Conservation (phyloP, 2,797 vertebrate species). For the Psittacula echo region DNA sequence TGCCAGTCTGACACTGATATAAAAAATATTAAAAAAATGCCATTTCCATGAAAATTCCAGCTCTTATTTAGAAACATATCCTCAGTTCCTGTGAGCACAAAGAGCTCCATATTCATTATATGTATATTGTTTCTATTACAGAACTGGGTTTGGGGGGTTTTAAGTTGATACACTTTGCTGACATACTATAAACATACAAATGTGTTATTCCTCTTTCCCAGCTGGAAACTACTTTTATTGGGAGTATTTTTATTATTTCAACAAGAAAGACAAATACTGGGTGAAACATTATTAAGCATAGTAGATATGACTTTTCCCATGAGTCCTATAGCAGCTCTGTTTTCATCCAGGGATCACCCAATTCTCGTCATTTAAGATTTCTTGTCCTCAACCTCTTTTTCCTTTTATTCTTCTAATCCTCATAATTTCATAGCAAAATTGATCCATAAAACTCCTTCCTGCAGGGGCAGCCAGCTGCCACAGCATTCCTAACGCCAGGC, state of each 20-base stretch:
- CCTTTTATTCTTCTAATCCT: background rate
- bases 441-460: background rate
- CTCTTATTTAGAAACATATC: background rate
- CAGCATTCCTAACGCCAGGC: background rate
- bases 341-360: background rate
- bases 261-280: background rate
- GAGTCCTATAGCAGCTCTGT: background rate
- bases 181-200: fast-evolving
- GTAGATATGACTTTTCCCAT: background rate
- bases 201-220: background rate
- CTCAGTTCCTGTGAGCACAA: background rate
- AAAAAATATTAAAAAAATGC: constrained; percentile 43
- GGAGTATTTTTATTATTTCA: background rate
- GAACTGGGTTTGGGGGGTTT: background rate
- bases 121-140: background rate
- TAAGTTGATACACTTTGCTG: background rate
- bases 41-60: constrained; percentile 64
- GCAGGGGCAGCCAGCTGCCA: background rate
- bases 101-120: background rate
- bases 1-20: constrained; percentile 35
- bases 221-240: background rate
- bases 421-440: background rate
- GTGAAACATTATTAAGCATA: background rate
- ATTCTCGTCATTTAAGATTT: background rate
- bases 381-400: background rate